Evolutionary conservation across 2,888 invertebrate genomes (phyloP).

Genomic region (Plagodis pulveraria): DNA sequence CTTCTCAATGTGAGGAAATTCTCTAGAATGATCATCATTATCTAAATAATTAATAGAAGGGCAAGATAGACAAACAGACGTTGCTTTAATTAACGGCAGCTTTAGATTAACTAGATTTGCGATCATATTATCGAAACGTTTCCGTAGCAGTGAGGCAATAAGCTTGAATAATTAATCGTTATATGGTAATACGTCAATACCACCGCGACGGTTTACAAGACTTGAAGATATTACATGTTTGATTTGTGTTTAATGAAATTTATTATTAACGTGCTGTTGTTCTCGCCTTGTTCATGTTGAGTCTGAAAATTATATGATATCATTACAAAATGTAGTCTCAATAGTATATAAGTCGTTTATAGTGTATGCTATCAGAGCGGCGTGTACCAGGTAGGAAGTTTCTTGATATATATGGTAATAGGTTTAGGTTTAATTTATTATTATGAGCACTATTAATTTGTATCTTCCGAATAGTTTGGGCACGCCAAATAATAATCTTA

Average conservation of each 20-base stretch:
- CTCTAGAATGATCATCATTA: constrained; percentile 42
- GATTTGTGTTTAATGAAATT: constrained; percentile 1
- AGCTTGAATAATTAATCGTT: constrained; percentile 57
- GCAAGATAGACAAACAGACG: constrained; percentile 37
- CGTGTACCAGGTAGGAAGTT: too few relatives aligned
- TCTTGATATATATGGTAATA: too few relatives aligned
- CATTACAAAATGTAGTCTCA: too few relatives aligned
- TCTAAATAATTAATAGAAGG: constrained; percentile 43
- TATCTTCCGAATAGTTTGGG: too few relatives aligned
- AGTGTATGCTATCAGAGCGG: too few relatives aligned
- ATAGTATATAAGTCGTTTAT: too few relatives aligned
- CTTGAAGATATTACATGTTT: constrained; percentile 10
- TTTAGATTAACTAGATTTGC: constrained; percentile 43
- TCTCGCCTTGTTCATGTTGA: too few relatives aligned
- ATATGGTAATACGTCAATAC: constrained; percentile 51
- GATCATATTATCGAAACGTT: constrained; percentile 53
- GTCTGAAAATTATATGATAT: too few relatives aligned
- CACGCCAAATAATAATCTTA: too few relatives aligned
- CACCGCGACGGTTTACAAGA: constrained; percentile 37
- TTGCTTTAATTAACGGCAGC: constrained; percentile 46
- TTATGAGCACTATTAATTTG: too few relatives aligned
- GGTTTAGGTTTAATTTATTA: too few relatives aligned
- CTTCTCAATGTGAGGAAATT: constrained; percentile 30
- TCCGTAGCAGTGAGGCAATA: constrained; percentile 48
- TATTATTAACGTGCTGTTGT: constrained; percentile 6